Evolutionary conservation across 53 echinoderm and acorn worm genomes (phyloP).

Genomic region (Temnopleurus reevesii): DNA sequence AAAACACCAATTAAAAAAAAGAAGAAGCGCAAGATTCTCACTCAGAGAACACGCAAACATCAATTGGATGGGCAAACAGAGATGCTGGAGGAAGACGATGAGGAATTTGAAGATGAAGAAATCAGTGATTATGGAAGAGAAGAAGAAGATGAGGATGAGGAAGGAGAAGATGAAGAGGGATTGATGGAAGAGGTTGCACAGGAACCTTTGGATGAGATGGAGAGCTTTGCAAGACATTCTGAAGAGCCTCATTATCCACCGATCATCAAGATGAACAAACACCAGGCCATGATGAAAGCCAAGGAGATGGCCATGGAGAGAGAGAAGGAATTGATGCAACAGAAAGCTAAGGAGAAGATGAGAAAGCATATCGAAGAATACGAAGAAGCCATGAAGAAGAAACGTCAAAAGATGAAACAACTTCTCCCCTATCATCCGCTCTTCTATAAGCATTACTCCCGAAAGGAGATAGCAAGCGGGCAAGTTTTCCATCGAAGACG

Average conservation of each 20-base stretch:
- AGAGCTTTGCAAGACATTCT: slow-evolving; percentile 1
- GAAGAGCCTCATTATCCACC: background rate
- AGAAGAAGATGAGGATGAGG: slow-evolving; percentile 29
- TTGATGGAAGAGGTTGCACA: background rate
- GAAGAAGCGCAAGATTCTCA: slow-evolving; percentile 36
- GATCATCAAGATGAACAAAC: slow-evolving; percentile 42
- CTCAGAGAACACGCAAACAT: slow-evolving; percentile 40
- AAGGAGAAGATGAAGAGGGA: background rate
- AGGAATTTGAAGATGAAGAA: slow-evolving; percentile 12
- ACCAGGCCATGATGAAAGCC: slow-evolving; percentile 71
- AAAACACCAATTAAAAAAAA: background rate
- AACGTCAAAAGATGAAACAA: slow-evolving; percentile 10
- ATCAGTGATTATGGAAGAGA: background rate
- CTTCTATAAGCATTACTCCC: slow-evolving; percentile 67
- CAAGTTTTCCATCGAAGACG: slow-evolving; percentile 13
- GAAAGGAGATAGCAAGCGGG: background rate
- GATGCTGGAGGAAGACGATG: background rate
- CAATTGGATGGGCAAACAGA: background rate
- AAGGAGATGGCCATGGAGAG: slow-evolving; percentile 57
- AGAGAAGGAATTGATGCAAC: slow-evolving; percentile 73
- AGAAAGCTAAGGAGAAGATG: slow-evolving; percentile 68
- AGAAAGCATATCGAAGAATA: slow-evolving; percentile 70
- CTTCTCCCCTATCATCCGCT: slow-evolving; percentile 60
- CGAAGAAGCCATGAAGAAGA: slow-evolving; percentile 55
- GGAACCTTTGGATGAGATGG: background rate